Evolutionary conservation across 2,113 vertebrate genomes (phyloP), one percentile per base, ranked within the genome.

Genomic region (Eudyptes chrysolophus): DNA sequence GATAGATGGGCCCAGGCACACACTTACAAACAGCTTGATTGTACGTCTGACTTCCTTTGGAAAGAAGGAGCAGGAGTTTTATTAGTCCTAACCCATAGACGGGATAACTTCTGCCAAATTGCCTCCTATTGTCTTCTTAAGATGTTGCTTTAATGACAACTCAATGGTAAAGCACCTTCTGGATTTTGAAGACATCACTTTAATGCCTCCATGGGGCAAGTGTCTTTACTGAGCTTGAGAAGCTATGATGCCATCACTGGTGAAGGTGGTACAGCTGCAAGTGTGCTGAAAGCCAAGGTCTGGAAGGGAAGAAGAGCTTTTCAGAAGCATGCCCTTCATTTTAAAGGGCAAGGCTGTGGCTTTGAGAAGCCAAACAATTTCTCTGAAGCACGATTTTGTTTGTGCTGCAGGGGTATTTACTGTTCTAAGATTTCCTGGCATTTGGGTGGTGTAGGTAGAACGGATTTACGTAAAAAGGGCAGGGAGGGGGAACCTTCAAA

Each of bases 381-480:
- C 84, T 95, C 70, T 90, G 54, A 96, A 90, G 65, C 36, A 79
- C 0, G 1, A 68, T 51, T 90, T 87, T 92, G 46, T 90, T 94
- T 92, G 84, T 92, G 72, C 84, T 94, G 82, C 71, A 85, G 89
- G 82, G 91, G 17, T 87, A 93, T 96, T 97, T 94, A 42, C 85
- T 75, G 58, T 75, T 81, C 62, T 95, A 86, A 90, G 86, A 90
- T 71, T 66, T 72, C 30, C 36, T 95, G 94, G 71, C 70, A 94
- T 97, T 94, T 96, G 69, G n/a, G 32, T 75, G 44, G 57, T 81
- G 36, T 72, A 87, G 61, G 92, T 90, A 92, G 78, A 81, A 81
- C 10, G 74, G 38, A 79, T 96, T 96, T 97, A 89, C 20, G 34
- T 92, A 77, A 92, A 97, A 92, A 55, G 24, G 6, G 13, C 15